These are phyloP conservation scores for Porites australiensis DNA, from an alignment of 64 coral and sea anemone genomes.

Conservation along the genomic window DNA sequence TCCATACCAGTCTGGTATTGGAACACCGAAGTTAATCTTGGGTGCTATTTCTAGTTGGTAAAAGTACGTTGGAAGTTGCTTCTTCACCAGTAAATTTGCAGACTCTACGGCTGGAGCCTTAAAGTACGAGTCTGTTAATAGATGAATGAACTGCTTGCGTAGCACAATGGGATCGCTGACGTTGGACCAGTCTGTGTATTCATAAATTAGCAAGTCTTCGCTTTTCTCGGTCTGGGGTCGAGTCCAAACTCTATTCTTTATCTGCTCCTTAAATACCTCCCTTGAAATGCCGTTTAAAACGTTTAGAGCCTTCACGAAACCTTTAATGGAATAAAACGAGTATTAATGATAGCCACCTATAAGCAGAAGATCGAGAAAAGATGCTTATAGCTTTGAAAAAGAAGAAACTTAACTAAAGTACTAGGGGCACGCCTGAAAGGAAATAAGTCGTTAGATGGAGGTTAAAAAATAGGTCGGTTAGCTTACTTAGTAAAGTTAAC, in stretches of 20 bases:
- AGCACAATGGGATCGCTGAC: constrained; percentile 44
- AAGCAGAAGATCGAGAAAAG: too few species aligned
- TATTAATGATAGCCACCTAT: too few species aligned
- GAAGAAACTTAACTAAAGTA: too few species aligned
- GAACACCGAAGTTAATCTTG: not conserved
- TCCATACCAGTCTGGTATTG: not conserved
- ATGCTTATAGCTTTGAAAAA: too few species aligned
- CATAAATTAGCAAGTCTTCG: constrained; percentile 48
- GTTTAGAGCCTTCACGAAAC: constrained; percentile 35
- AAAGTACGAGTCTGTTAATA: constrained; percentile 67
- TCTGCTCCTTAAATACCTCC: constrained; percentile 19
- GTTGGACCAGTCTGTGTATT: constrained; percentile 83
- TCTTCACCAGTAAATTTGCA: constrained; percentile 67
- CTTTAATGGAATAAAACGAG: too few species aligned
- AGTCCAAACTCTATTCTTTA: constrained; percentile 58
- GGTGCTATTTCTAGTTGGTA: constrained; percentile 37
- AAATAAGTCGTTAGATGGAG: too few species aligned
- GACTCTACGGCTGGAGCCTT: constrained; percentile 72
- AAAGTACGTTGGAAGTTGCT: constrained; percentile 48
- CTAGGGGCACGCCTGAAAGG: too few species aligned
- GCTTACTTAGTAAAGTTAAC: too few species aligned
- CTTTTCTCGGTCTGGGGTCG: constrained; percentile 58
- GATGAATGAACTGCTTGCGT: constrained; percentile 62
- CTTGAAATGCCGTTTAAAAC: constrained; percentile 45
- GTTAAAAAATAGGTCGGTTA: too few species aligned